Evolutionary conservation across 2,113 vertebrate species (phyloP).

Genomic region (Talpa occidentalis): DNA sequence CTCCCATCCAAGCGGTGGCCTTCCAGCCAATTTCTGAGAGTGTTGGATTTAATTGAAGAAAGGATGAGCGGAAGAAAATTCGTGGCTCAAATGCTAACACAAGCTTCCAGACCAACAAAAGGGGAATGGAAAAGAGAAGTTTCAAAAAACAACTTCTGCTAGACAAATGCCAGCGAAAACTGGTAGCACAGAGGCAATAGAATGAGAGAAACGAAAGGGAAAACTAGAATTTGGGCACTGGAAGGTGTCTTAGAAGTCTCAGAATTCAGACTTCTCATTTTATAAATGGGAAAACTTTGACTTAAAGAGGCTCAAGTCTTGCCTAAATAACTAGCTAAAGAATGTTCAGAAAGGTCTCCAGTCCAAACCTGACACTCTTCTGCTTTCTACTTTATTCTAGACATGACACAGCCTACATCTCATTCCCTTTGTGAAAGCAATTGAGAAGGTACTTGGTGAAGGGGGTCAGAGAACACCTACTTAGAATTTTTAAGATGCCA

Average conservation of each 20-base stretch:
- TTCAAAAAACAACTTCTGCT: conserved; percentile 32
- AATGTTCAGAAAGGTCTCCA: not conserved
- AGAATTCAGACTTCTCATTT: not conserved
- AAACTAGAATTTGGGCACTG: not conserved
- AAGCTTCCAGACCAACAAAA: not conserved
- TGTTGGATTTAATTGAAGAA: conserved; percentile 53
- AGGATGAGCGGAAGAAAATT: conserved; percentile 26
- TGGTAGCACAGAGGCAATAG: not conserved
- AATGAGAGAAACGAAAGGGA: conserved; percentile 19
- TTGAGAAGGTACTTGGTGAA: not conserved
- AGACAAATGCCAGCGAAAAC: conserved; percentile 27
- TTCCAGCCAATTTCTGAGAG: conserved; percentile 62
- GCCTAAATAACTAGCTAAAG: not conserved
- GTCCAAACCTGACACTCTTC: not conserved
- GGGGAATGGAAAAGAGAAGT: not conserved
- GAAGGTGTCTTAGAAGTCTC: not conserved
- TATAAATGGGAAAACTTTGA: not conserved
- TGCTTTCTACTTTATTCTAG: not conserved
- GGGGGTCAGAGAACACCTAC: not conserved
- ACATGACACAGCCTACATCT: not conserved
- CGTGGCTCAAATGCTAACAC: conserved; percentile 34
- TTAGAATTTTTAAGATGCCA: not conserved
- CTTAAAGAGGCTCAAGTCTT: not conserved
- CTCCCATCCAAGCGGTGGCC: conserved; percentile 47
- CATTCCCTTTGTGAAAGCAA: not conserved